Conservation (phyloP, 2,113 vertebrate genomes). For the Columbina picui region DNA sequence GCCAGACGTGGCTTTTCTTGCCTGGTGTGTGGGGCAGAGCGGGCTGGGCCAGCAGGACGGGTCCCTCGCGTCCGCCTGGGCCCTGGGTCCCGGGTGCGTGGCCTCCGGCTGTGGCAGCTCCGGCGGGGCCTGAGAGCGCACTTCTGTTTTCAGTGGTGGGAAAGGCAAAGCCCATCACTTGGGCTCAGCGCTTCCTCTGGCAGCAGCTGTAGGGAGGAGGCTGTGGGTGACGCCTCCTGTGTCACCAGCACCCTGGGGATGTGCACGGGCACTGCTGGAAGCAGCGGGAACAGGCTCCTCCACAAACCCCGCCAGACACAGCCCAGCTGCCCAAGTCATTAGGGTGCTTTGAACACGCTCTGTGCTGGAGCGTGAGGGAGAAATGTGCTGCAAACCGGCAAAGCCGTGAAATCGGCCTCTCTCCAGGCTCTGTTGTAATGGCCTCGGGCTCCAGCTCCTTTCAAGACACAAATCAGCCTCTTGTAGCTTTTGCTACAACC, state of each 20-base stretch:
- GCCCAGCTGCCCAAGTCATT: rapidly evolving
- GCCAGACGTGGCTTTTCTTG: neutral
- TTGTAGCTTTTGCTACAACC: neutral
- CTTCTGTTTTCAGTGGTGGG: too few relatives aligned
- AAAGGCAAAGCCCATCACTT: neutral
- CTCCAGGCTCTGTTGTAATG: slow-evolving; percentile 8
- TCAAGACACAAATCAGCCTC: neutral
- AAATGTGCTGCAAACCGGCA: neutral
- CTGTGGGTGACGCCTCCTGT: neutral
- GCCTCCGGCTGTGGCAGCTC: neutral
- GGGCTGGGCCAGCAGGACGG: rapidly evolving
- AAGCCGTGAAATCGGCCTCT: neutral
- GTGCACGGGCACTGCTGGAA: neutral
- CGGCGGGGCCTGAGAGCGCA: neutral
- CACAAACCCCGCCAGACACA: rapidly evolving
- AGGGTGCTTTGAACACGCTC: neutral
- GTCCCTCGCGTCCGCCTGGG: too few relatives aligned
- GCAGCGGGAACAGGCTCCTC: neutral
- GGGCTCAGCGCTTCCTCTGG: neutral
- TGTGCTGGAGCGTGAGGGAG: neutral
- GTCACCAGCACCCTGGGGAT: neutral
- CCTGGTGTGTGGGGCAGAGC: neutral
- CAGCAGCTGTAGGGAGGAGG: rapidly evolving
- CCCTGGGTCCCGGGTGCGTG: rapidly evolving
- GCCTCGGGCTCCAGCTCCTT: neutral